Conservation (phyloP, 2,888 invertebrate species). For the Drosophila paranaensis region DNA sequence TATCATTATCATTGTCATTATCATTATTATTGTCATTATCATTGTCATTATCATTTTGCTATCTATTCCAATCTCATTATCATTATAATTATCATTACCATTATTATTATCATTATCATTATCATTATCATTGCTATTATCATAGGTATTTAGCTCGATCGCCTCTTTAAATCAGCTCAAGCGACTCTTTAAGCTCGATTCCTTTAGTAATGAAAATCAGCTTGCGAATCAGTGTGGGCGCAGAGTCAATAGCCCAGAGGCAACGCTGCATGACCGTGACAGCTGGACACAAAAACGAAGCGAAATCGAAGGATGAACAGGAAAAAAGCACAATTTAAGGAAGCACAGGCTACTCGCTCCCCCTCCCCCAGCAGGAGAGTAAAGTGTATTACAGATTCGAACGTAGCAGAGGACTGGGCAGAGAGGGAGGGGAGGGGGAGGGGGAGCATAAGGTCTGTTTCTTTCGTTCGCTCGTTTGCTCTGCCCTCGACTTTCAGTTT, state of each 20-base stretch:
- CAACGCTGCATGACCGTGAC: constrained; percentile 56
- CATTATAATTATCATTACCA: not conserved
- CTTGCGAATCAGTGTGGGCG: constrained; percentile 32
- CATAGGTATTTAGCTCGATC: not conserved
- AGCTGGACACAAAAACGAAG: constrained; percentile 39
- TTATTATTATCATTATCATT: not conserved
- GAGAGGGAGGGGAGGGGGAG: not conserved
- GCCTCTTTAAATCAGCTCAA: not conserved
- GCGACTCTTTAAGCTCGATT: not conserved
- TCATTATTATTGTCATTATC: not conserved
- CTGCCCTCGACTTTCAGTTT: constrained; percentile 51
- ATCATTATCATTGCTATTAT: not conserved
- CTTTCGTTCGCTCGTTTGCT: not conserved
- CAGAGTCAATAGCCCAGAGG: constrained; percentile 48
- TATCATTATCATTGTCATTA: not conserved
- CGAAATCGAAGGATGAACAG: constrained; percentile 47
- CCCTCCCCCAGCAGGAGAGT: constrained; percentile 58
- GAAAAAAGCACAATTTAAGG: constrained; percentile 17
- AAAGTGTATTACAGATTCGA: constrained; percentile 61
- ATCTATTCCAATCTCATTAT: not conserved
- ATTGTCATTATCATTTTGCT: not conserved
- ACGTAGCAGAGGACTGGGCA: not conserved
- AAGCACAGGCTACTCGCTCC: not conserved
- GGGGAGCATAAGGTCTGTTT: constrained; percentile 27
- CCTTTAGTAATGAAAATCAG: not conserved